Base-by-base conservation (phyloP, 1,140 invertebrate genomes). In the Capitella teleta region DNA sequence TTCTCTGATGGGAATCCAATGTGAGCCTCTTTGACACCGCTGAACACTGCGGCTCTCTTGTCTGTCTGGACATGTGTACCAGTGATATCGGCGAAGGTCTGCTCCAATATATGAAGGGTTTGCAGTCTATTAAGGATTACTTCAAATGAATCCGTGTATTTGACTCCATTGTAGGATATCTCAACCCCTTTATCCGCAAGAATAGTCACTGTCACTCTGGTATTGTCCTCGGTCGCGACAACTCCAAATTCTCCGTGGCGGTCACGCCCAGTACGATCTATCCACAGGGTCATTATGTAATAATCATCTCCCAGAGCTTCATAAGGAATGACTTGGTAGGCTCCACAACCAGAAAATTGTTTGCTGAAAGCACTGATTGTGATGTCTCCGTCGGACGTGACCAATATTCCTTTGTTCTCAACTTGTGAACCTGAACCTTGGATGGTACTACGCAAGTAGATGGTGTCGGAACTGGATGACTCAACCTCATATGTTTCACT, bases 301-400 rank as follows among this genome's bases (percentile, higher is more conserved):
- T 66, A 64, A 12, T 61, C 54, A 8, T 30, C 54, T 6, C 61
- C 62, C 2, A 64, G 47, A 2, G 57, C 57, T 19, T 63, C 56
- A 1, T 47, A 43, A 5, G 64, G 64, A 5, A 64, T 41, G 2
- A 56, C 61, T 4, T 63, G 47, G 45, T 57, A 66, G 8, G 57
- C 64, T 37, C 64, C 64, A 16, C 38, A 40, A 6, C 19, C 19
- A 21, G 19, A 18, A 40, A 24, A 21, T 2, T 6, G 19, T 40
- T 24, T 24, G 25, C 38, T 40, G 38, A 40, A 40, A 8, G 38
- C 38, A 18, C 19, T 8, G 10, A 40, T 24, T 10, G 21, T 24
- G 21, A 40, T 40, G 38, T 40, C 38, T 8, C 10, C 38, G 25
- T 19, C 25, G 14, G 38, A 6, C 10, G 19, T 40, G 38, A 40